These are phyloP conservation scores for Mylabris sibirica DNA, from an alignment of 2,888 invertebrate genomes.

Conservation along the genomic window DNA sequence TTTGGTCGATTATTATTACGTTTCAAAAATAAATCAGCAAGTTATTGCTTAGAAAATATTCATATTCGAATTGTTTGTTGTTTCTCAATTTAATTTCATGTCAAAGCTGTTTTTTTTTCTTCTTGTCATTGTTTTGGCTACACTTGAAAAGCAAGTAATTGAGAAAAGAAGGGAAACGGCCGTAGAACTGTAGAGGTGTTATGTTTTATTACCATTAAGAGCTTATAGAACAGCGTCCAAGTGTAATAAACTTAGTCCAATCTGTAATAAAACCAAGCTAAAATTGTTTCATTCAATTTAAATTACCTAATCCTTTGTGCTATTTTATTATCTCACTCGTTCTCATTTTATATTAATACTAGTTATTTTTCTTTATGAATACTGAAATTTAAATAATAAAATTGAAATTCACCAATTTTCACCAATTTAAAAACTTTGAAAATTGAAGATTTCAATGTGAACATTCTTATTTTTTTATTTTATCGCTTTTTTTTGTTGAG, in stretches of 20 bases:
- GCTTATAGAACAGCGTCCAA: conserved; percentile 11
- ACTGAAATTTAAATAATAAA: background rate
- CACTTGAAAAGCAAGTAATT: background rate
- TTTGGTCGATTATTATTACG: background rate
- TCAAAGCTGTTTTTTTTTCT: background rate
- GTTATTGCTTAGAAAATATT: background rate
- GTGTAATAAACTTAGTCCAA: conserved; percentile 9
- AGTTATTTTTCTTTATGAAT: background rate
- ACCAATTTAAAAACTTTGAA: background rate
- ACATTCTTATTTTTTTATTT: background rate
- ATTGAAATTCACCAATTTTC: background rate
- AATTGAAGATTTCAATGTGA: background rate
- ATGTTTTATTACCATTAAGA: conserved; percentile 11
- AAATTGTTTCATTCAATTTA: conserved; percentile 11
- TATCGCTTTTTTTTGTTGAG: conserved; percentile 12
- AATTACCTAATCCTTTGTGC: background rate
- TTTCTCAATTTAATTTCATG: background rate
- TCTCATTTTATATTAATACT: background rate
- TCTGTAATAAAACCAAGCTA: conserved; percentile 11
- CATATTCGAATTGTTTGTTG: background rate
- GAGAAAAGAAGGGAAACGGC: background rate
- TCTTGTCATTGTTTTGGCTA: conserved; percentile 4
- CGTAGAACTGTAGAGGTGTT: background rate
- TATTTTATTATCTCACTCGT: background rate
- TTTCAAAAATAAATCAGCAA: background rate